Conservation (phyloP, 2,797 vertebrate species). For the Chrosomus eos region DNA sequence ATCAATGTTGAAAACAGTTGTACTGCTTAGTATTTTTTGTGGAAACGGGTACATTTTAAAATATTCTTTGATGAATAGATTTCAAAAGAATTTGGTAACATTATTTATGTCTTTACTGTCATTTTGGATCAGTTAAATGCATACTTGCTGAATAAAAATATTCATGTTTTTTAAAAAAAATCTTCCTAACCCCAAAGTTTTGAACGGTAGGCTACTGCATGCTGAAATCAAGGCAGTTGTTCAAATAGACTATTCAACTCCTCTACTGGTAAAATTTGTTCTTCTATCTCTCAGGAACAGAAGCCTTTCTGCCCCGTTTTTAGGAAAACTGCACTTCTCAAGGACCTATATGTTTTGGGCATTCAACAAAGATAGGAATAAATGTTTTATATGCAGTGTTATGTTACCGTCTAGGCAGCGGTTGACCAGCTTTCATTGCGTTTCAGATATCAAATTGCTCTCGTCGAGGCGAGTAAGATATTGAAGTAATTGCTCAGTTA, state of each 20-base stretch:
- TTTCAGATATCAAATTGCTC: constrained; percentile 3
- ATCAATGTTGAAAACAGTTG: too few species aligned
- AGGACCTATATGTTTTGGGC: background rate
- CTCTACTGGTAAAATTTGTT: background rate
- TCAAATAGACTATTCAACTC: background rate
- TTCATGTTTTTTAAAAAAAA: background rate
- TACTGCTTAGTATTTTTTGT: background rate
- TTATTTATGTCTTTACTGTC: too few species aligned
- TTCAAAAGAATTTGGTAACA: too few species aligned
- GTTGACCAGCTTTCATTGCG: background rate
- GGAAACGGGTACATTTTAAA: too few species aligned
- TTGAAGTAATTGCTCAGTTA: constrained; percentile 48
- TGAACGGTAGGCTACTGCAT: background rate
- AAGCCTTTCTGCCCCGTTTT: background rate
- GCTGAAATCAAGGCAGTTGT: background rate
- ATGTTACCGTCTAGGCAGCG: background rate
- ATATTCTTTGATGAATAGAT: too few species aligned
- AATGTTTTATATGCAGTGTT: background rate
- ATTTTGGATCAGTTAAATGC: too few species aligned
- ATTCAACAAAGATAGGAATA: constrained; percentile 5
- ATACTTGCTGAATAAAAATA: background rate
- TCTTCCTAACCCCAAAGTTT: background rate
- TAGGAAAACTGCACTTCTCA: background rate
- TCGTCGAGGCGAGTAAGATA: constrained; percentile 23
- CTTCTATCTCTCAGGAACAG: background rate